Evolutionary conservation across 2,113 vertebrate genomes (phyloP), one percentile per base, ranked within the genome.

Genomic region (Piaya cayana): DNA sequence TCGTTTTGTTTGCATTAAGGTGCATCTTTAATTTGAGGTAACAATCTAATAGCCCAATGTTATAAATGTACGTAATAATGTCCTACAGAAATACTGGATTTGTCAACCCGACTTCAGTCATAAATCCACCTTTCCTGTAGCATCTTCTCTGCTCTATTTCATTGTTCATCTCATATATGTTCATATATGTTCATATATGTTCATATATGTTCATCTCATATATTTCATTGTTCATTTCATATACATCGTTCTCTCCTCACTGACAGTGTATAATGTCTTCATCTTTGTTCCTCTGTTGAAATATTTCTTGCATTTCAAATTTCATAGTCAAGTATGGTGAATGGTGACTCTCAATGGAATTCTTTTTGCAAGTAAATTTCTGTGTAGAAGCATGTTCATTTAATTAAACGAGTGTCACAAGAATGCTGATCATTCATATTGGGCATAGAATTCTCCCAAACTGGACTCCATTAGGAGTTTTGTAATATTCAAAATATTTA

Each of bases 131-230:
- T 86, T 94, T 90, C 59, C 89, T 34, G 59, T 76, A 90, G 77
- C 60, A 62, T 82, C 89, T 92, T 92, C 82, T 90, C 79, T 79
- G 67, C 43, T 94, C 75, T 93, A 58, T 43, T 67, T 98, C 96
- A 98, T 55, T 97, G 98, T 15, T 98, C 98, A n/a, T n/a, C n/a
- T n/a, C n/a, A n/a, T n/a, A n/a, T n/a, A n/a, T n/a, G n/a, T n/a
- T n/a, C n/a, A n/a, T n/a, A n/a, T n/a, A n/a, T n/a, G n/a, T n/a
- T n/a, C n/a, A n/a, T n/a, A n/a, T n/a, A n/a, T n/a, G n/a, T n/a
- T n/a, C n/a, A n/a, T n/a, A n/a, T n/a, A n/a, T n/a, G n/a, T n/a
- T n/a, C n/a, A n/a, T n/a, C n/a, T n/a, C n/a, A n/a, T n/a, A n/a
- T n/a, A n/a, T n/a, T n/a, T n/a, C n/a, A n/a, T n/a, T n/a, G n/a